Evolutionary conservation across 2,888 invertebrate genomes (phyloP), one percentile per base, ranked within the genome.

Genomic region (Xestia c-nigrum): DNA sequence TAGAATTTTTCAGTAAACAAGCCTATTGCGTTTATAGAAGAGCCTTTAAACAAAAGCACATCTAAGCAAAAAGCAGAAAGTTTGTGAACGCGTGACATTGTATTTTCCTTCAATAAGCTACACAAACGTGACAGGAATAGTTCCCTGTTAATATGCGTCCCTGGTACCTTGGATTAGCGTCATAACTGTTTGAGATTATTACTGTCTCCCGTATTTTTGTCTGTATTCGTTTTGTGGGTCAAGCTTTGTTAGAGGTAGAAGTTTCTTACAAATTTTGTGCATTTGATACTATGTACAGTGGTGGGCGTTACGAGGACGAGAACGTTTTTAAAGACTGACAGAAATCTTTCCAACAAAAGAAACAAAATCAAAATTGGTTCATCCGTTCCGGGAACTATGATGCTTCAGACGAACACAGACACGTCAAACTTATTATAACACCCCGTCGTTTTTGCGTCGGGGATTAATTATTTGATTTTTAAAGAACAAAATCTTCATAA

Each of bases 81-180:
- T 85, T 87, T 69, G 24, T 67, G 46, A 57, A 75, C 78, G 76
- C 83, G 87, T 87, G 88, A 87, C 85, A 88, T 87, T 88, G 77
- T 89, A 88, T 89, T 85, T 89, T 86, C 87, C 91, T 90, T 89
- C 90, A 91, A 90, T 91, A 91, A 89, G 87, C 89, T 78, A 77
- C 77, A 46, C 43, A 64, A 61, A 81, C 91, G 91, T 91, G 91
- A 87, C 83, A 71, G 38, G 90, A 89, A 89, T 91, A 57, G 57
- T 81, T 72, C 67, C 57, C 24, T 70, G 70, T 77, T 90, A 85
- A 81, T 86, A 85, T 87, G 76, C 63, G 72, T 52, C 59, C 63
- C 77, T 74, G 72, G 69, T 83, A 76, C 52, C 69, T 12, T 5
- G 83, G 86, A 87, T 87, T 87, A 87, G 64, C 71, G 78, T 80